A percentile compares a stretch with the other conserved stretches of the same genome.
Conservation (phyloP, 2,113 vertebrate genomes). For the Arvicanthis niloticus region DNA sequence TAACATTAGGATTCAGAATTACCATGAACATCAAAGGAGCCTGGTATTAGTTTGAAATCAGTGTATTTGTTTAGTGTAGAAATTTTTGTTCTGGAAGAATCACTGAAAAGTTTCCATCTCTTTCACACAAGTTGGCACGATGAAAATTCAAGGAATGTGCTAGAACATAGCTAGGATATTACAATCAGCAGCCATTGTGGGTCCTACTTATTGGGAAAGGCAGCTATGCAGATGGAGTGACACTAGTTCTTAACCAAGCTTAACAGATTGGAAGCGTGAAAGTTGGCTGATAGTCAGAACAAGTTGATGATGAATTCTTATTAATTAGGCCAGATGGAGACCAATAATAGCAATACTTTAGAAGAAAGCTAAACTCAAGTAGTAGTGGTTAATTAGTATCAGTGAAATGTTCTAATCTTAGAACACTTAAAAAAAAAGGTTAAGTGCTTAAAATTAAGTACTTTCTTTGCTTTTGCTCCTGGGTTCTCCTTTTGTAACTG, state of each 20-base stretch:
- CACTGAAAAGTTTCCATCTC: background rate
- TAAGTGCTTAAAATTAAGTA: conserved; percentile 35
- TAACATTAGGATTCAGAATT: background rate
- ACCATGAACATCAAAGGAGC: background rate
- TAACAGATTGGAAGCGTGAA: conserved; percentile 69
- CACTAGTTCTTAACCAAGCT: background rate
- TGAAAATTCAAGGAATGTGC: background rate
- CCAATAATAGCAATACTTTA: conserved; percentile 61
- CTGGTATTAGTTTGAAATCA: background rate
- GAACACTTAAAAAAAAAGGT: conserved; percentile 10
- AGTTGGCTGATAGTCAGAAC: conserved; percentile 74
- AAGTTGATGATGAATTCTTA: conserved; percentile 57
- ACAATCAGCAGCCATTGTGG: background rate
- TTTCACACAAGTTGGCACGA: background rate
- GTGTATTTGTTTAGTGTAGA: background rate
- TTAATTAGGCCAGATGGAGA: conserved; percentile 79
- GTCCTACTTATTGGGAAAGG: conserved; percentile 38
- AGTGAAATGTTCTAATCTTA: conserved; percentile 14
- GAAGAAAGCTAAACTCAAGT: conserved; percentile 41
- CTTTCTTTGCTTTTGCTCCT: background rate
- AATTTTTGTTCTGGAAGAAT: background rate
- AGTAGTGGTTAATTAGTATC: conserved; percentile 61
- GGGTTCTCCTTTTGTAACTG: background rate
- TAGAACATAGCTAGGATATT: background rate
- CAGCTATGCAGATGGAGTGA: conserved; percentile 61